Evolutionary conservation across 2,888 invertebrate species (phyloP).

Genomic region (Macrosiphum euphorbiae): DNA sequence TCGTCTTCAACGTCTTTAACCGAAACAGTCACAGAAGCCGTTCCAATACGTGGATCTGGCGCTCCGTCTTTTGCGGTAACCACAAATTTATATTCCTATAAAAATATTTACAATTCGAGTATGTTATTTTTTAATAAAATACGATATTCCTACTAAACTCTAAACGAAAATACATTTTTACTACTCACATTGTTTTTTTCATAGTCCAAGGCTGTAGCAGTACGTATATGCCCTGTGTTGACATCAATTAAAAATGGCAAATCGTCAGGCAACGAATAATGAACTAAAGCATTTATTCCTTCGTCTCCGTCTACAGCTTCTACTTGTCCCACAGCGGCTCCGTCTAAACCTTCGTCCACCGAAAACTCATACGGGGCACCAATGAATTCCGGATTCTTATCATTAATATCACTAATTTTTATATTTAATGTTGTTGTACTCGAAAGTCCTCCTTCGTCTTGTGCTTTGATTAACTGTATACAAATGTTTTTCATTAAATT

Average conservation of each 20-base stretch:
- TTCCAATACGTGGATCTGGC: slow-evolving; percentile 85
- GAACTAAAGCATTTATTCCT: slow-evolving; percentile 85
- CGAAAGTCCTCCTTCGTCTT: slow-evolving; percentile 85
- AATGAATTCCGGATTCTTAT: slow-evolving; percentile 92
- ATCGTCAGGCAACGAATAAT: slow-evolving; percentile 83
- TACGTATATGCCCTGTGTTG: slow-evolving; percentile 83
- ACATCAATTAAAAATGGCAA: slow-evolving; percentile 85
- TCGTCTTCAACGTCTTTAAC: slow-evolving; percentile 88
- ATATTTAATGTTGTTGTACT: slow-evolving; percentile 89
- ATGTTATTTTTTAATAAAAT: background rate
- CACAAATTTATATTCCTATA: slow-evolving; percentile 83
- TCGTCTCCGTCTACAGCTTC: slow-evolving; percentile 89
- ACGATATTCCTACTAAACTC: background rate
- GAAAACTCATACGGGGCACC: slow-evolving; percentile 83
- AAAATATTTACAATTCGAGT: background rate
- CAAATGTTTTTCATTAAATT: slow-evolving; percentile 66
- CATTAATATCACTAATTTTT: slow-evolving; percentile 91
- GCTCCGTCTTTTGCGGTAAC: slow-evolving; percentile 92
- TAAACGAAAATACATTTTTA: background rate
- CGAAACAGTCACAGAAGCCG: slow-evolving; percentile 86
- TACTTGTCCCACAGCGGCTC: slow-evolving; percentile 80
- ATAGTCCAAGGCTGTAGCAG: slow-evolving; percentile 83
- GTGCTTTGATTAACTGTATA: slow-evolving; percentile 82
- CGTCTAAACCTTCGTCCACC: slow-evolving; percentile 81
- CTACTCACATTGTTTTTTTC: slow-evolving; percentile 80